Evolutionary conservation across 2,113 vertebrate species (phyloP), one percentile per base, ranked within the genome.

Genomic region (Corythornis vintsioides): DNA sequence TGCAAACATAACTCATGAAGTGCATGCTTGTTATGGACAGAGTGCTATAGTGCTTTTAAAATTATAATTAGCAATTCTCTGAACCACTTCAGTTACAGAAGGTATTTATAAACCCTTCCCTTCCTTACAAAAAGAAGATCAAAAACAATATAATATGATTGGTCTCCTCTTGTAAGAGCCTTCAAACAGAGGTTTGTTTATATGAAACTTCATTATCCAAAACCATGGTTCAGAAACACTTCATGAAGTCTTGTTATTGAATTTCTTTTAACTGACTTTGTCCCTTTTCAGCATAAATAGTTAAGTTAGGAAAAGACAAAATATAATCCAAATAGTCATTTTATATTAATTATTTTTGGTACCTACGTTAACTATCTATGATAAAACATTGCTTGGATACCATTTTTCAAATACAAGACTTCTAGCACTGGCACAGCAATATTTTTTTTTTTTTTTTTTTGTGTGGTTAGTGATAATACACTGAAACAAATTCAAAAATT

Each of bases 151-250:
- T 94, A 92, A 92, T 91, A 67, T 60, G 52, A 91, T 42, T 80
- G 70, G 93, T 90, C 94, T 95, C 86, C 67, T 91, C 38, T 90
- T 89, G 18, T 28, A 74, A 75, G 35, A 87, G 45, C 47, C 66
- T 95, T 92, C 87, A 96, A 95, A 96, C 70, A 89, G 63, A 52
- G 71, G 66, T 94, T 89, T 86, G 78, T 92, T 97, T 97, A 79
- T 33, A 83, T 35, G 77, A 95, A 96, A 92, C 73, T 88, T 64
- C 59, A 78, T 96, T 87, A 93, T 91, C 71, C 67, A 91, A 94
- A 92, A 64, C 29, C 47, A 76, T 61, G 15, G 81, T 33, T 79
- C 42, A 80, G 69, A 53, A 95, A 74, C 24, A 83, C 28, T 75
- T 88, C 60, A 76, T 75, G 87, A 90, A 18, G 65, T 26, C 60